A percentile compares a stretch with the other conserved stretches of the same genome.
phyloP scores from a whole-genome alignment of 92 coral and sea anemone species.

The Hydrozoanthus gracilis region DNA sequence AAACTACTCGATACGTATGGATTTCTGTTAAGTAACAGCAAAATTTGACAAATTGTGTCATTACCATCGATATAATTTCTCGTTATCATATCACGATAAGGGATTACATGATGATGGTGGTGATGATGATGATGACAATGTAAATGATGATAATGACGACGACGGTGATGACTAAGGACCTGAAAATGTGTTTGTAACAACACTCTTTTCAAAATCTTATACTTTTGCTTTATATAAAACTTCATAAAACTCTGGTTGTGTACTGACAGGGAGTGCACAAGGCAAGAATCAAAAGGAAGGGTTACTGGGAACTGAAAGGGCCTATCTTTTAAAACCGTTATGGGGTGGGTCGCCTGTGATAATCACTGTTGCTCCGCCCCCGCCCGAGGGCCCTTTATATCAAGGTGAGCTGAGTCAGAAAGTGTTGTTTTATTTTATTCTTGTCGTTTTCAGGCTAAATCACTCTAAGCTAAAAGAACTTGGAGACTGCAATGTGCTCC shows the following conservation, averaged over 20 bases:
- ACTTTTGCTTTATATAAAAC: background rate
- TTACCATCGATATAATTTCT: too few species aligned
- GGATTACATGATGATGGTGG: too few species aligned
- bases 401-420: slow-evolving; percentile 41
- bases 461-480: too few species aligned
- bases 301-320: slow-evolving; percentile 67
- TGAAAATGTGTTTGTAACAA: too few species aligned
- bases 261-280: slow-evolving; percentile 72
- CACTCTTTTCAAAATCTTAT: too few species aligned
- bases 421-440: background rate
- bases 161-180: too few species aligned
- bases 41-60: too few species aligned
- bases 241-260: background rate
- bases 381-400: slow-evolving; percentile 57
- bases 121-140: too few species aligned
- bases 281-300: slow-evolving; percentile 91
- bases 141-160: too few species aligned
- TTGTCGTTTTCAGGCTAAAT: background rate
- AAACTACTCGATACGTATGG: too few species aligned
- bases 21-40: too few species aligned
- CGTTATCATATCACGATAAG: too few species aligned
- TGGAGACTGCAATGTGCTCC: background rate
- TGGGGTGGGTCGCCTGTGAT: slow-evolving; percentile 77
- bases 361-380: slow-evolving; percentile 65
- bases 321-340: slow-evolving; percentile 76